Conservation (phyloP, 2,888 invertebrate genomes). For the Hirudinaria manillensis region DNA sequence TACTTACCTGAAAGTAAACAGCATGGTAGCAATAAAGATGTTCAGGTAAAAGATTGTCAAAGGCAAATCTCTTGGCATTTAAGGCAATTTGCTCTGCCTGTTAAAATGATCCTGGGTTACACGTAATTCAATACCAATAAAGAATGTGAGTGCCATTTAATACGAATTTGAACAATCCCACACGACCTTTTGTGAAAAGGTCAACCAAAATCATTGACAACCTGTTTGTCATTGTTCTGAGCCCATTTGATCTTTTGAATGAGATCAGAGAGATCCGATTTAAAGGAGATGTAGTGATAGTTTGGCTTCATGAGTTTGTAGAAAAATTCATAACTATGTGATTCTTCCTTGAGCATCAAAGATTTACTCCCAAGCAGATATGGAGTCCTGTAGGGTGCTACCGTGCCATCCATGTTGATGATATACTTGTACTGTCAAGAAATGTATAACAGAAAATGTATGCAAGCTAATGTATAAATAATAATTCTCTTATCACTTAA, state of each 20-base stretch:
- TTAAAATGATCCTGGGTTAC: conserved; percentile 22
- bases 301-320: conserved; percentile 70
- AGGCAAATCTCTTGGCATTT: conserved; percentile 61
- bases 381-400: conserved; percentile 88
- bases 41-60: conserved; percentile 72
- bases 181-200: too few species aligned
- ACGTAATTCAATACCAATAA: too few species aligned
- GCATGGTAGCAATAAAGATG: conserved; percentile 83
- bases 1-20: conserved; percentile 62
- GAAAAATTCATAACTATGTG: conserved; percentile 90
- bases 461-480: not conserved
- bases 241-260: conserved; percentile 64
- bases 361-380: conserved; percentile 82
- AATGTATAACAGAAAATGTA: not conserved
- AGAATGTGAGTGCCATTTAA: too few species aligned
- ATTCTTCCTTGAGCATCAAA: conserved; percentile 82
- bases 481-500: not conserved
- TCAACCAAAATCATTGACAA: conserved; percentile 29
- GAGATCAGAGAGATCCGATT: conserved; percentile 73
- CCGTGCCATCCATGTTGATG: conserved; percentile 87
- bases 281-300: conserved; percentile 77
- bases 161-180: too few species aligned
- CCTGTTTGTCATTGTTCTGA: conserved; percentile 50
- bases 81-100: conserved; percentile 48
- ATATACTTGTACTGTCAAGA: conserved; percentile 83